Evolutionary conservation across 1,140 invertebrate genomes (phyloP), one percentile per base, ranked within the genome.

Genomic region (Drosophila bifasciata): DNA sequence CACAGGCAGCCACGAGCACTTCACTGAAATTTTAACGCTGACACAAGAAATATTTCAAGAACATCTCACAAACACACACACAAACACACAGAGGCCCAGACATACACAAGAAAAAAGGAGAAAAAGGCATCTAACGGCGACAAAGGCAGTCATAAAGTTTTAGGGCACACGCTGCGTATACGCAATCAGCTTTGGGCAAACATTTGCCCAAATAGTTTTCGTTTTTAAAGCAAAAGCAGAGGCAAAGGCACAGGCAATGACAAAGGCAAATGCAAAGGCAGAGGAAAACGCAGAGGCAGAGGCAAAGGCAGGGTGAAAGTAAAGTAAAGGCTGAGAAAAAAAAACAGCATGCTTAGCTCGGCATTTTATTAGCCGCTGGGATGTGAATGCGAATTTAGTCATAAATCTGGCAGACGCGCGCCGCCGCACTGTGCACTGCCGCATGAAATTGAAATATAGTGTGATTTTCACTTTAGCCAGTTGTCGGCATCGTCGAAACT

Each of bases 381-480:
- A 83, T 84, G 79, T 78, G 81, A 81, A 86, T 86, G 83, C 52
- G 83, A 88, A 86, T 86, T 88, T 86, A 86, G 83, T 86, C 83
- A 86, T 86, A 86, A 86, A 86, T 86, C 78, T 86, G 78, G 1
- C 51, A 64, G 66, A 78, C 72, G 78, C 72, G 78, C 80, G 62
- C 73, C 64, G 72, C 69, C 69, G 68, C 77, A 79, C 77, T 67
- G 73, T 72, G 73, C 81, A 85, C 50, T 74, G 77, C 83, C 81
- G 77, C 81, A 86, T 86, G 81, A 86, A 86, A 86, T 86, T 86
- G 81, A 86, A 86, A 86, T 86, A 86, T 86, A 88, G 81, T 86
- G 81, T 86, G 83, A 86, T 86, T 86, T 86, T 86, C 81, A 88
- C 81, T 86, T 86, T 86, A 70, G 83, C 64, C 58, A 50, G 43